Conservation (phyloP, 2,888 invertebrate species). For the Leptinotarsa tumamoca region DNA sequence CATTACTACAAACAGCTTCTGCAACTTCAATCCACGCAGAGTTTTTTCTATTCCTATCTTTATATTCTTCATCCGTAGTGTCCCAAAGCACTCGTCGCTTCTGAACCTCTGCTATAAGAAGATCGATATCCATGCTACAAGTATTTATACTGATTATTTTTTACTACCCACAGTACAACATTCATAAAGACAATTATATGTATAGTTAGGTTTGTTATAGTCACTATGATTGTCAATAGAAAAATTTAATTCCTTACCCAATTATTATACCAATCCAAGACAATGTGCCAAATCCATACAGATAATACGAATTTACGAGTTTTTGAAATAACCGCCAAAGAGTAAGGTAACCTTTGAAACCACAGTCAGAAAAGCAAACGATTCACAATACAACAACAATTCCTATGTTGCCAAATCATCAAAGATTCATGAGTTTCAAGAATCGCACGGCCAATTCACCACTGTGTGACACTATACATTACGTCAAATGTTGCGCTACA, state of each 20-base stretch:
- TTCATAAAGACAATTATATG: slow-evolving; percentile 15
- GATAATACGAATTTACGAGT: slow-evolving; percentile 15
- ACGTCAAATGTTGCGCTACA: slow-evolving; percentile 23
- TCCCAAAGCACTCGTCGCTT: slow-evolving; percentile 22
- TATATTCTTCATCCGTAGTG: slow-evolving; percentile 23
- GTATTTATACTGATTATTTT: slow-evolving; percentile 24
- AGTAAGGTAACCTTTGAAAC: slow-evolving; percentile 2
- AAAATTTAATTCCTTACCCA: slow-evolving; percentile 6
- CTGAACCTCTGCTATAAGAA: slow-evolving; percentile 13
- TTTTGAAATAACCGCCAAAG: slow-evolving; percentile 11
- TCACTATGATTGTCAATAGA: slow-evolving; percentile 17
- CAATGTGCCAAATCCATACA: slow-evolving; percentile 17
- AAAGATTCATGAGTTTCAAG: slow-evolving; percentile 23
- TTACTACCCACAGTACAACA: slow-evolving; percentile 24
- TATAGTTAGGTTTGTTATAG: slow-evolving; percentile 23
- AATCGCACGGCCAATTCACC: slow-evolving; percentile 25
- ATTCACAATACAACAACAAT: slow-evolving; percentile 22
- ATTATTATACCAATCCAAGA: slow-evolving; percentile 8
- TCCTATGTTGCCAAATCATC: slow-evolving; percentile 24
- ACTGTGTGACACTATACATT: slow-evolving; percentile 25
- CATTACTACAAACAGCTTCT: slow-evolving; percentile 24
- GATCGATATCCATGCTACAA: slow-evolving; percentile 23
- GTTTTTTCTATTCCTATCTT: slow-evolving; percentile 26
- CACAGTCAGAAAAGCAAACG: slow-evolving; percentile 12
- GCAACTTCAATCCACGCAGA: slow-evolving; percentile 23